These are phyloP conservation scores for Stenotaenia linearis DNA, from an alignment of 2,888 invertebrate genomes.

Conservation along the genomic window DNA sequence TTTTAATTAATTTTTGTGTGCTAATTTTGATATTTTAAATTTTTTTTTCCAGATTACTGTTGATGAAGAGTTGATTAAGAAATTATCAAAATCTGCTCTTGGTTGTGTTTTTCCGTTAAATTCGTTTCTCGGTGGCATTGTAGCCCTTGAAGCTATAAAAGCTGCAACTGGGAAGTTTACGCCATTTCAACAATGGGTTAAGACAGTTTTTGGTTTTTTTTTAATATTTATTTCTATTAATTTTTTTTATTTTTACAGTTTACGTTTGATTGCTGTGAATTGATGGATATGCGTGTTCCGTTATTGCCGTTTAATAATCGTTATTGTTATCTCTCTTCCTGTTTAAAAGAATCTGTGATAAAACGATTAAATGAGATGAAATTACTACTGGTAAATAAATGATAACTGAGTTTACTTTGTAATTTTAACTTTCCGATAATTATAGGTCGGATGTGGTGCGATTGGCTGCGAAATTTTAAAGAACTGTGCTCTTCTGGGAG, in stretches of 20 bases:
- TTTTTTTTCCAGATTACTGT: neutral
- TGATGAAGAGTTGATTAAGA: neutral
- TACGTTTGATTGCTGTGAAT: neutral
- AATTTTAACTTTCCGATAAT: no score
- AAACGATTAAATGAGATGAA: neutral
- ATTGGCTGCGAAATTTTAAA: constrained; percentile 34
- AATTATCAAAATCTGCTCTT: neutral
- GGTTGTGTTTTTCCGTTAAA: neutral
- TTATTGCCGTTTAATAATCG: neutral
- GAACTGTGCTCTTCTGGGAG: constrained; percentile 4
- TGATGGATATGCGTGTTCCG: neutral
- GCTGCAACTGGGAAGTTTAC: constrained; percentile 49
- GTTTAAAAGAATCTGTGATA: constrained; percentile 11
- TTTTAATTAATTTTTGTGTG: no score
- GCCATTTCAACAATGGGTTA: constrained; percentile 46
- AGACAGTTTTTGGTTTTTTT: neutral
- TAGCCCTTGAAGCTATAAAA: constrained; percentile 49
- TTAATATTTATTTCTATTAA: neutral
- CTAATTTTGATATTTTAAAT: no score
- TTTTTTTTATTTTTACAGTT: neutral
- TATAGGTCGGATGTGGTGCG: constrained; percentile 33
- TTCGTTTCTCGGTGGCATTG: constrained; percentile 45
- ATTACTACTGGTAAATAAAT: constrained; percentile 6
- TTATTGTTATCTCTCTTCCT: neutral
- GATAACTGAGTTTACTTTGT: neutral